Evolutionary conservation across 2,797 vertebrate genomes (phyloP).

Genomic region (Acanthopagrus latus): DNA sequence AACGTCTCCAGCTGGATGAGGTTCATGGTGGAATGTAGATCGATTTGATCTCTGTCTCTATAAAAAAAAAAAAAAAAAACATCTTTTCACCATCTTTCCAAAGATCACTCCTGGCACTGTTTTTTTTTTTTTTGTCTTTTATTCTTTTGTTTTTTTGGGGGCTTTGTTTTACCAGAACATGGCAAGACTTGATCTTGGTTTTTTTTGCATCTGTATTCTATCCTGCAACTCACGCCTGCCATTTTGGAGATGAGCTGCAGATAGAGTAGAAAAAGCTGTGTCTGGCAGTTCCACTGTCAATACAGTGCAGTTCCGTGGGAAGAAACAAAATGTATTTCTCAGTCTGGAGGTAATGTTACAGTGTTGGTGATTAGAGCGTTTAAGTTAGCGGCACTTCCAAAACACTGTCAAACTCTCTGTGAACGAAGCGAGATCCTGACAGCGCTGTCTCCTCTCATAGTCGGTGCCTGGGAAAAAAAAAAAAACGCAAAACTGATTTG

Average conservation of each 20-base stretch:
- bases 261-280: constrained; percentile 53
- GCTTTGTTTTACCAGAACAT: constrained; percentile 55
- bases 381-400: constrained; percentile 88
- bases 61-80: constrained; percentile 21
- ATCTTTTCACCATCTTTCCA: constrained; percentile 30
- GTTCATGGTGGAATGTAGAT: constrained; percentile 52
- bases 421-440: constrained; percentile 86
- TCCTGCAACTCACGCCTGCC: constrained; percentile 59
- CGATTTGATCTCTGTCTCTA: constrained; percentile 52
- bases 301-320: constrained; percentile 70
- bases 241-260: constrained; percentile 65
- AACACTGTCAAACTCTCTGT: constrained; percentile 88
- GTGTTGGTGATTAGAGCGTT: constrained; percentile 87
- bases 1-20: constrained; percentile 55
- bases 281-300: constrained; percentile 75
- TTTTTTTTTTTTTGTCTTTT: neutral
- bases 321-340: constrained; percentile 81
- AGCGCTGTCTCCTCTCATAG: constrained; percentile 87
- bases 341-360: constrained; percentile 82
- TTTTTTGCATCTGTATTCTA: constrained; percentile 68
- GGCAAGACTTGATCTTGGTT: constrained; percentile 35
- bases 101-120: constrained; percentile 45
- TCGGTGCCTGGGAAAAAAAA: constrained; percentile 73
- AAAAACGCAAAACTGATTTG: constrained; percentile 85
- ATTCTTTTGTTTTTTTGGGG: constrained; percentile 20